Evolutionary conservation across 2,113 vertebrate genomes (phyloP).

Genomic region (Melanerpes aurifrons): DNA sequence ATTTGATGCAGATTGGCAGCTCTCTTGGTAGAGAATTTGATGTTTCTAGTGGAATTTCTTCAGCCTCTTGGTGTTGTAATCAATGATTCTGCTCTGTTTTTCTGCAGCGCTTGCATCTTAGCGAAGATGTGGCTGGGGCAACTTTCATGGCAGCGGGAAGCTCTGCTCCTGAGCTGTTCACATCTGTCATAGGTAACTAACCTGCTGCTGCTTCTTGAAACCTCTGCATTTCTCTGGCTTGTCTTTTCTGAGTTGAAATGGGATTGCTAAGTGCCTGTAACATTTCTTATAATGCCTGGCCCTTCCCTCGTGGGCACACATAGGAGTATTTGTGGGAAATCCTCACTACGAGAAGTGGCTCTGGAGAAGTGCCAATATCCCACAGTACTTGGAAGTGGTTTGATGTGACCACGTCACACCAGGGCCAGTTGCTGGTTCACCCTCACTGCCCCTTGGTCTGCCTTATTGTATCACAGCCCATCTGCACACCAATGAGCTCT

Average conservation of each 20-base stretch:
- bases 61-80: neutral
- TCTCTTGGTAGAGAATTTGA: neutral
- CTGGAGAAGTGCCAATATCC: neutral
- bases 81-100: conserved; percentile 32
- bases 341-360: neutral
- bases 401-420: neutral
- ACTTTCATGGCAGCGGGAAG: conserved; percentile 99
- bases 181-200: conserved; percentile 94
- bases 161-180: conserved; percentile 96
- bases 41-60: neutral
- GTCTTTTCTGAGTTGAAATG: neutral
- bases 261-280: neutral
- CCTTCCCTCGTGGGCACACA: rapidly evolving
- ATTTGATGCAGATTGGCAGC: rapidly evolving
- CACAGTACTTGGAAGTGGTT: neutral
- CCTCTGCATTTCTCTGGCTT: rapidly evolving
- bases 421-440: neutral
- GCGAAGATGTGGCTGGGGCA: conserved; percentile 96
- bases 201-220: neutral
- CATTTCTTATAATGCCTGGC: rapidly evolving
- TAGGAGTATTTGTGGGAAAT: neutral
- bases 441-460: rapidly evolving
- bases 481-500: neutral
- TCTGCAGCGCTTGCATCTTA: conserved; percentile 90
- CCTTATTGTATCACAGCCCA: neutral